Evolutionary conservation across 2,888 invertebrate genomes (phyloP).

Genomic region (Theodoxus fluviatilis): DNA sequence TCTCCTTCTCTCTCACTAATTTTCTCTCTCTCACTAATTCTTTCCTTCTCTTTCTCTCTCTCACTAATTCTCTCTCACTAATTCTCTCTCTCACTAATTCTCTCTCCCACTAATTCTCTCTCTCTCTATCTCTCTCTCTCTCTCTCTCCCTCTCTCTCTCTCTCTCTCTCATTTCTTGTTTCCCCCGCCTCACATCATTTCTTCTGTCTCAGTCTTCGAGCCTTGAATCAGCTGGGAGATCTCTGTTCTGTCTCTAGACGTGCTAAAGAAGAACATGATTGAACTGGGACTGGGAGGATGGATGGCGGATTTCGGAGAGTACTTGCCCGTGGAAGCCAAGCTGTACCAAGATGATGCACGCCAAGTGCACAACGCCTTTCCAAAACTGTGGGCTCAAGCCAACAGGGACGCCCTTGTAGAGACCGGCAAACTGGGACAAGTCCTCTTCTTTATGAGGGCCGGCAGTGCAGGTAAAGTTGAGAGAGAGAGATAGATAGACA

Average conservation of each 20-base stretch:
- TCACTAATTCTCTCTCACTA: no score
- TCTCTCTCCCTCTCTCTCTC: background rate
- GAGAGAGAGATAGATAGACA: no score
- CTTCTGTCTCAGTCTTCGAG: background rate
- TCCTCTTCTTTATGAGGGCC: constrained; percentile 58
- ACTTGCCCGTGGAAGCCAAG: constrained; percentile 49
- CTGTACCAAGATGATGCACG: constrained; percentile 32
- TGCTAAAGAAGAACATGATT: constrained; percentile 54
- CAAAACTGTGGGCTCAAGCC: constrained; percentile 52
- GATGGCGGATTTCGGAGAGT: constrained; percentile 63
- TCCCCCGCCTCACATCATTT: background rate
- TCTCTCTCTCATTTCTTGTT: background rate
- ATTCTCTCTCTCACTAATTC: no score
- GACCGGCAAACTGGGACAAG: constrained; percentile 48
- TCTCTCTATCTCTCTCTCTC: background rate
- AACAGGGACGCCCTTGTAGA: constrained; percentile 56
- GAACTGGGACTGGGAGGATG: constrained; percentile 57
- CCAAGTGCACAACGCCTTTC: constrained; percentile 51
- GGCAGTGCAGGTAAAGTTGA: constrained; percentile 53
- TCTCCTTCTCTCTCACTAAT: no score
- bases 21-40: no score
- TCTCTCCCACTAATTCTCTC: no score
- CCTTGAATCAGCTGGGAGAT: background rate
- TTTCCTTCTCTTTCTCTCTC: no score
- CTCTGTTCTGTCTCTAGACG: constrained; percentile 25